These are phyloP conservation scores for Augiades crinisus DNA, from an alignment of 2,888 invertebrate genomes.

Conservation along the genomic window DNA sequence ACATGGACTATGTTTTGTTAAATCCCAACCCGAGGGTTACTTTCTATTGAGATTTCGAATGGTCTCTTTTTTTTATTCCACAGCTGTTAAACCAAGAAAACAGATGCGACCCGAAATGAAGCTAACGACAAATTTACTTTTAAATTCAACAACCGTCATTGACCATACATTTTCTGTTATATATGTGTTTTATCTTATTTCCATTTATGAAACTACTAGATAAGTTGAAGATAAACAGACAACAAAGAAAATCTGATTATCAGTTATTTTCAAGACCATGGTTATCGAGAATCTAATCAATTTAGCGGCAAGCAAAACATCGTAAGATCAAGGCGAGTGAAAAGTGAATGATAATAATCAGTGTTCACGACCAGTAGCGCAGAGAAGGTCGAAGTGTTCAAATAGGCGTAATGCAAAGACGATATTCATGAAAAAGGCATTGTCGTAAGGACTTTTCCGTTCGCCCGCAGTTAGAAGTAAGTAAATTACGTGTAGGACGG, in stretches of 20 bases:
- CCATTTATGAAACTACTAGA: background rate
- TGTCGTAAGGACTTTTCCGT: slow-evolving; percentile 12
- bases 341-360: background rate
- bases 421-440: slow-evolving; percentile 12
- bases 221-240: too few relatives aligned
- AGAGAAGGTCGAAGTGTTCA: slow-evolving; percentile 1
- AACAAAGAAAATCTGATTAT: too few relatives aligned
- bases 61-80: slow-evolving; percentile 42
- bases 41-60: slow-evolving; percentile 46
- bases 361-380: background rate
- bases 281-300: too few relatives aligned
- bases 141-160: slow-evolving; percentile 25
- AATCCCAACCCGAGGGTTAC: slow-evolving; percentile 44
- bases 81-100: slow-evolving; percentile 50
- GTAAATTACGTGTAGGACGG: slow-evolving; percentile 39
- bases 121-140: slow-evolving; percentile 20
- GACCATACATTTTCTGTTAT: background rate
- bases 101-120: slow-evolving; percentile 43
- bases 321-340: background rate
- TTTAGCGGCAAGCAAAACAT: too few relatives aligned
- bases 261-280: too few relatives aligned
- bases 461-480: slow-evolving; percentile 30
- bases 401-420: slow-evolving; percentile 5
- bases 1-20: slow-evolving; percentile 34
- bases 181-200: background rate